These are phyloP conservation scores for Mionectes macconnelli DNA, from an alignment of 2,113 vertebrate species.

Conservation along the genomic window DNA sequence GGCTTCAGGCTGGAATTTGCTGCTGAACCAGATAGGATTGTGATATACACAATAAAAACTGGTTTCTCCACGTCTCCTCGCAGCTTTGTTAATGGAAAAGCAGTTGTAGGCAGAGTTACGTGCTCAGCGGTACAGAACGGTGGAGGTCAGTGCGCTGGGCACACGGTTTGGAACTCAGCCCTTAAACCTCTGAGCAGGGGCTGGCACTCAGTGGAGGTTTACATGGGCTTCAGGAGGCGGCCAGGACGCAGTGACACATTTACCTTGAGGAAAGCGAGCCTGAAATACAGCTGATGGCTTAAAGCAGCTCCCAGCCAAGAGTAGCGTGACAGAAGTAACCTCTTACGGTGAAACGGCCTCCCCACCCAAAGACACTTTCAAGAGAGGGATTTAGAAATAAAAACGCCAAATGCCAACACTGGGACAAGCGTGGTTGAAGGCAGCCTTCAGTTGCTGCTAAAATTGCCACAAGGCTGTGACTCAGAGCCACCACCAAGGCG, in stretches of 20 bases:
- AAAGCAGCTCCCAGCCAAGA: neutral
- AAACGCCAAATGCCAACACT: neutral
- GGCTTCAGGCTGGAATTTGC: neutral
- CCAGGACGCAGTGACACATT: neutral
- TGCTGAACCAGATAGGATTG: neutral
- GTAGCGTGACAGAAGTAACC: neutral
- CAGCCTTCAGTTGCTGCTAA: neutral
- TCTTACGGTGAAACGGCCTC: neutral
- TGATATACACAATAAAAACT: neutral
- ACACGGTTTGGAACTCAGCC: neutral
- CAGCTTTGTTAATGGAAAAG: neutral
- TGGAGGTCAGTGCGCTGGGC: neutral
- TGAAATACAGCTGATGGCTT: neutral
- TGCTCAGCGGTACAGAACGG: fast-evolving
- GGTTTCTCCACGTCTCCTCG: neutral
- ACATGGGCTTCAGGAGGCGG: neutral
- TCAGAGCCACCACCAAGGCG: neutral
- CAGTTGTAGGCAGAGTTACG: neutral
- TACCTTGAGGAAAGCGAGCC: fast-evolving
- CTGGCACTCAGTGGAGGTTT: neutral
- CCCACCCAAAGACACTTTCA: neutral
- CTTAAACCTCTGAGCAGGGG: neutral
- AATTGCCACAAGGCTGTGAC: neutral
- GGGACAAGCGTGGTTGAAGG: neutral
- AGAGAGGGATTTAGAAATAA: neutral